phyloP scores from a whole-genome alignment of 92 coral and sea anemone genomes.

The Ricordea florida region DNA sequence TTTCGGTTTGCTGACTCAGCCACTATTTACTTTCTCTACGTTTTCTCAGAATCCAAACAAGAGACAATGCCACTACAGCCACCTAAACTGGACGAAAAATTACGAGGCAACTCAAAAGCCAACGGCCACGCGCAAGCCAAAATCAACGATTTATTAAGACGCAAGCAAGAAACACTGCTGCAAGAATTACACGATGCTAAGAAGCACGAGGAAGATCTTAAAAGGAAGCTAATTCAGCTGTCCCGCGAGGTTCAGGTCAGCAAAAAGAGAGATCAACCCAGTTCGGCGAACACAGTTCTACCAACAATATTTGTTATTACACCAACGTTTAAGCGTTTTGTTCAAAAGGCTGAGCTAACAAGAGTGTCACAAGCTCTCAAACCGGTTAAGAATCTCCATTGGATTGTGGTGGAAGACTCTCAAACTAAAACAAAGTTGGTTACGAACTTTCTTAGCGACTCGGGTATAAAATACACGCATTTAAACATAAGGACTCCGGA shows the following conservation, averaged over 20 bases:
- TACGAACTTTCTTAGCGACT: slow-evolving; percentile 20
- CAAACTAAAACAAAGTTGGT: slow-evolving; percentile 60
- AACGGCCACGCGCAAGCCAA: neutral
- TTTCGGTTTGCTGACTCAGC: neutral
- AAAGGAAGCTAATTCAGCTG: neutral
- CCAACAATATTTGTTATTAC: slow-evolving; percentile 78
- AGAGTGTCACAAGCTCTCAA: slow-evolving; percentile 75
- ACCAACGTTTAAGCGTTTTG: slow-evolving; percentile 80
- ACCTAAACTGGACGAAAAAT: neutral
- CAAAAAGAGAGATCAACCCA: neutral
- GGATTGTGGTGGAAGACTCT: slow-evolving; percentile 93
- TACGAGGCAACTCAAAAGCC: neutral
- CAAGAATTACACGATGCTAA: too few relatives aligned
- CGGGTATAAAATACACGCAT: slow-evolving; percentile 75
- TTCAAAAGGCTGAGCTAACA: slow-evolving; percentile 90
- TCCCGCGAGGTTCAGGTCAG: neutral
- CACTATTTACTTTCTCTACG: neutral
- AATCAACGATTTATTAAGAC: neutral
- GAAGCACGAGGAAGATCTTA: slow-evolving; percentile 1
- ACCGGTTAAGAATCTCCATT: slow-evolving; percentile 68
- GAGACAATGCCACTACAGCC: neutral
- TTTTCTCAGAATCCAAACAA: neutral
- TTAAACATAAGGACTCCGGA: slow-evolving; percentile 79
- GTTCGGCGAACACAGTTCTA: neutral
- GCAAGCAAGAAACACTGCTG: neutral